phyloP scores from a whole-genome alignment of 2,113 vertebrate genomes.

The Tragelaphus imberbis region DNA sequence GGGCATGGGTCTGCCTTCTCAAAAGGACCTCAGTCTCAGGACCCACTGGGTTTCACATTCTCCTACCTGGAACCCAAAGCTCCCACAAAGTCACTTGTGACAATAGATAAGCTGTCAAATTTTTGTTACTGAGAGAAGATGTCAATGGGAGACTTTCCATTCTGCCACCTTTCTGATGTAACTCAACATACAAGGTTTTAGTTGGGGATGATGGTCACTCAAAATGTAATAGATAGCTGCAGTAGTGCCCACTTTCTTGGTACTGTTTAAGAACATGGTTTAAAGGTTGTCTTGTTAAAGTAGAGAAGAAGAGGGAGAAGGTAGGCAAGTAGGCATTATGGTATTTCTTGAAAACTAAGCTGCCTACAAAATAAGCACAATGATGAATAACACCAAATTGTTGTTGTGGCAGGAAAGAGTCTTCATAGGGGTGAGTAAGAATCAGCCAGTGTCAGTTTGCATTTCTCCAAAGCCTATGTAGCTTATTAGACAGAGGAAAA shows the following conservation, averaged over 20 bases:
- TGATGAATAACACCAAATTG: neutral
- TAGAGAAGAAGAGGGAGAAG: neutral
- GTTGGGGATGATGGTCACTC: neutral
- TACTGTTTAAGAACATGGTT: neutral
- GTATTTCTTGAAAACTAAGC: conserved; percentile 20
- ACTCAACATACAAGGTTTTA: neutral
- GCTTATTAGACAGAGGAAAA: conserved; percentile 7
- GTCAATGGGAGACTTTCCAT: neutral
- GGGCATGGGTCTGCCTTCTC: neutral
- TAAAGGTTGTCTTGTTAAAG: neutral
- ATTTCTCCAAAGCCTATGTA: neutral
- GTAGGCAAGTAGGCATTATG: neutral
- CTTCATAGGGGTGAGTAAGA: neutral
- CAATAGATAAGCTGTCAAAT: neutral
- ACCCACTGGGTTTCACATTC: neutral
- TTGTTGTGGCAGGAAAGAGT: neutral
- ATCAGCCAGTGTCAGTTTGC: neutral
- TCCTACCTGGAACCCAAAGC: neutral
- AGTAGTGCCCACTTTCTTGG: neutral
- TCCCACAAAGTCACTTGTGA: neutral
- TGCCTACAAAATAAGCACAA: neutral
- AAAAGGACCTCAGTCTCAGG: neutral
- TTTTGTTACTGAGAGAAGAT: neutral
- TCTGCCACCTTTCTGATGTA: neutral
- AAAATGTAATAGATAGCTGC: neutral